Evolutionary conservation across 2,113 vertebrate species (phyloP).

Genomic region (Chaetura pelagica): DNA sequence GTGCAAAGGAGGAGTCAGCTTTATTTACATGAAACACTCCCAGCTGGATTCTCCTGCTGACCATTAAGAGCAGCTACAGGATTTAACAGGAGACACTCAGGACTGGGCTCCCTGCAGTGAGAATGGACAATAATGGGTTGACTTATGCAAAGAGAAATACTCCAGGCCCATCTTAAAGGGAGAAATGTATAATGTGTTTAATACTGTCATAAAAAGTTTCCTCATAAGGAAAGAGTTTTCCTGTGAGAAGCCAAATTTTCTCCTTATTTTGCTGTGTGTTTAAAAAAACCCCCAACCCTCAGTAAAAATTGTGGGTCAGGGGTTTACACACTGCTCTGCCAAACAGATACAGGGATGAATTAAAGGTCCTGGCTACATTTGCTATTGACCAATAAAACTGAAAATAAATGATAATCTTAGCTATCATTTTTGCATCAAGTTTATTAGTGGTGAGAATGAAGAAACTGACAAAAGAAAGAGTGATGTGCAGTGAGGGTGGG

Average conservation of each 20-base stretch:
- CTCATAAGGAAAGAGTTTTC: not conserved
- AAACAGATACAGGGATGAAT: not conserved
- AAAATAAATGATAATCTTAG: not conserved
- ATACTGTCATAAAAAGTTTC: not conserved
- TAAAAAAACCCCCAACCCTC: not conserved
- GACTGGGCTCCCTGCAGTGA: not conserved
- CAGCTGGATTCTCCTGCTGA: slow-evolving; percentile 7
- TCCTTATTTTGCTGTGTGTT: not conserved
- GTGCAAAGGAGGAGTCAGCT: slow-evolving; percentile 23
- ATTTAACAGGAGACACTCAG: not conserved
- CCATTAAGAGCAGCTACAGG: not conserved
- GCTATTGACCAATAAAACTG: not conserved
- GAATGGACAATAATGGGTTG: not conserved
- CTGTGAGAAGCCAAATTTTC: not conserved
- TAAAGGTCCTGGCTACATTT: not conserved
- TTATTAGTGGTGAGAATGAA: not conserved
- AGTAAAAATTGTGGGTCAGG: not conserved
- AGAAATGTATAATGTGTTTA: not conserved
- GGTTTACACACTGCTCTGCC: not conserved
- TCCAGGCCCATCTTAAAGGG: not conserved
- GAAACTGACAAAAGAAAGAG: not conserved
- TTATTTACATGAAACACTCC: slow-evolving; percentile 12
- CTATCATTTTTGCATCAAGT: not conserved
- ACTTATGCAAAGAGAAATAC: not conserved
- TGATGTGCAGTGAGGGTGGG: not conserved